A percentile compares a stretch with the other conserved stretches of the same genome.
phyloP scores from a whole-genome alignment of 1,140 invertebrate genomes.

The Paraescarpia echinospica region DNA sequence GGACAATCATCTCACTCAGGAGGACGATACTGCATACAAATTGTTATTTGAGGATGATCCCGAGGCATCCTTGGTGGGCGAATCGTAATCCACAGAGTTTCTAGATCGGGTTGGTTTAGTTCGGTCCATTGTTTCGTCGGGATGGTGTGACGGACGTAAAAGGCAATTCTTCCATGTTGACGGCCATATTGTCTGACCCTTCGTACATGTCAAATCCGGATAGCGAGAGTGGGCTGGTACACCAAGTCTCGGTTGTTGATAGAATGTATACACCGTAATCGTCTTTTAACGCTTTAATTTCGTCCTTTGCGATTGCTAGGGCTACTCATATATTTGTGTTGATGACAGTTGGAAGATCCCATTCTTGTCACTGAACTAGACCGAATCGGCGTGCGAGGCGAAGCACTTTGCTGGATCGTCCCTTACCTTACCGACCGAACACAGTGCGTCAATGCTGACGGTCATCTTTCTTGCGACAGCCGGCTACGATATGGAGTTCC shows the following conservation, averaged over 20 bases:
- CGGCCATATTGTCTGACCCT: neutral
- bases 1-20: neutral
- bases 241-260: neutral
- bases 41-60: neutral
- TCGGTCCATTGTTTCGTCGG: neutral
- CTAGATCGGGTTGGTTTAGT: conserved; percentile 1
- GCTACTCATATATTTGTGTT: no score
- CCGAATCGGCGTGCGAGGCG: no score
- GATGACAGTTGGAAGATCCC: no score
- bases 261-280: neutral
- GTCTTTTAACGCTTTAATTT: neutral
- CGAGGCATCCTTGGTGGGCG: conserved; percentile 4
- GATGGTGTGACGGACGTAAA: neutral
- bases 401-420: no score
- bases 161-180: neutral
- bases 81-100: conserved; percentile 4
- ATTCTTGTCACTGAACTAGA: no score
- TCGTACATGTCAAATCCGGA: neutral
- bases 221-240: neutral
- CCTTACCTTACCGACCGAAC: no score
- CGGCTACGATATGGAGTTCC: no score
- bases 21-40: neutral
- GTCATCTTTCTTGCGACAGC: no score
- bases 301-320: neutral
- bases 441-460: no score